phyloP scores from a whole-genome alignment of 2,888 invertebrate genomes.

The Eupithecia subumbrata region DNA sequence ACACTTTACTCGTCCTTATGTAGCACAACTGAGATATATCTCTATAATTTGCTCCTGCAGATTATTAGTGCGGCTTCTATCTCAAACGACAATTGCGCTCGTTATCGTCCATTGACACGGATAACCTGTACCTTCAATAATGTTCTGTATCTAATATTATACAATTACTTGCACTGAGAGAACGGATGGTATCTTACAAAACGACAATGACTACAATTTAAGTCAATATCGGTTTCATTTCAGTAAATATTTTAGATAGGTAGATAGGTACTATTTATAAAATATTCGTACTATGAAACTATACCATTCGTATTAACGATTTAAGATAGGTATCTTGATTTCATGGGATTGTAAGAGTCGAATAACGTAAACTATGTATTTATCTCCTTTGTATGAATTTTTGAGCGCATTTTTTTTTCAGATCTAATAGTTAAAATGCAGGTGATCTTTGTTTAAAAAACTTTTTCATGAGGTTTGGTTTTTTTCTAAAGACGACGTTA shows the following conservation, averaged over 20 bases:
- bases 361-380: too few relatives aligned
- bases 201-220: not conserved
- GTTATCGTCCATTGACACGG: slow-evolving; percentile 55
- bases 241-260: too few relatives aligned
- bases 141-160: slow-evolving; percentile 10
- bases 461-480: too few relatives aligned
- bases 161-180: not conserved
- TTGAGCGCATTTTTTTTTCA: too few relatives aligned
- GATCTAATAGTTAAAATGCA: too few relatives aligned
- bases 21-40: slow-evolving; percentile 13
- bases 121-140: slow-evolving; percentile 24
- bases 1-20: not conserved
- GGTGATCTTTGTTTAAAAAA: too few relatives aligned
- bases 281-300: not conserved
- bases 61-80: slow-evolving; percentile 49
- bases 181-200: not conserved
- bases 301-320: not conserved
- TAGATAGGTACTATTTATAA: too few relatives aligned
- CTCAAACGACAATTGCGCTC: slow-evolving; percentile 51
- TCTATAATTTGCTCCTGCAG: slow-evolving; percentile 14
- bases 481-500: too few relatives aligned
- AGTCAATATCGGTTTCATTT: not conserved
- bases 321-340: too few relatives aligned
- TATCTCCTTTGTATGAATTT: too few relatives aligned
- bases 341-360: too few relatives aligned